Evolutionary conservation across 2,113 vertebrate genomes (phyloP), one percentile per base, ranked within the genome.

Genomic region (Panthera leo): DNA sequence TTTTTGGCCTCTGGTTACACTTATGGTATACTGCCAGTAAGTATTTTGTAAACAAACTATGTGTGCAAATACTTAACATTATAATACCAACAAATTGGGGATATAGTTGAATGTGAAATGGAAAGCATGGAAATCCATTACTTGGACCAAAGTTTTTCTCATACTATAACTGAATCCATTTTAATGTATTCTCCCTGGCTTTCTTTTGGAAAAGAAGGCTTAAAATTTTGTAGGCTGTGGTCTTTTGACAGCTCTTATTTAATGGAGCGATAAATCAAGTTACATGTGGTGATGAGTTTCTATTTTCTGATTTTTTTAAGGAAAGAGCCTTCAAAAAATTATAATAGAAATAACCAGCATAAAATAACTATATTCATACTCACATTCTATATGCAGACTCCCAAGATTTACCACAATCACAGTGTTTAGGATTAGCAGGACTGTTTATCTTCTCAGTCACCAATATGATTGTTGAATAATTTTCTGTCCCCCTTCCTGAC

Each of bases 291-390:
- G 42, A 55, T 93, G 29, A 84, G 3, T 76, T 95, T 88, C 55
- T 91, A 63, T 93, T 92, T 96, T 86, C 39, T 95, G n/a, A 55
- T 68, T 63, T 85, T 65, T 68, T 73, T 55, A 42, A 53, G 48
- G 12, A n/a, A 85, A 85, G 23, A 67, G 13, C 53, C n/a, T 96
- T n/a, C 5, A 67, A 89, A 89, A 86, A 65, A 71, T 21, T 85
- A 7, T 48, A 42, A 48, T 45, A 92, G 34, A 94, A 91, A 31
- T 86, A 82, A 34, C 71, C 25, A 58, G 19, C 71, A 2, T 75
- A 63, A 45, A 75, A 79, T 51, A 89, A 42, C 7, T 25, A 67
- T 21, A 79, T 45, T 73, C 65, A 82, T 55, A 86, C 2, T 85
- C 7, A 78, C 5, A 45, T 76, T 75, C 70, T 92, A 4, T 36